Conservation (phyloP, 2,888 invertebrate species). For the Sicus ferrugineus region DNA sequence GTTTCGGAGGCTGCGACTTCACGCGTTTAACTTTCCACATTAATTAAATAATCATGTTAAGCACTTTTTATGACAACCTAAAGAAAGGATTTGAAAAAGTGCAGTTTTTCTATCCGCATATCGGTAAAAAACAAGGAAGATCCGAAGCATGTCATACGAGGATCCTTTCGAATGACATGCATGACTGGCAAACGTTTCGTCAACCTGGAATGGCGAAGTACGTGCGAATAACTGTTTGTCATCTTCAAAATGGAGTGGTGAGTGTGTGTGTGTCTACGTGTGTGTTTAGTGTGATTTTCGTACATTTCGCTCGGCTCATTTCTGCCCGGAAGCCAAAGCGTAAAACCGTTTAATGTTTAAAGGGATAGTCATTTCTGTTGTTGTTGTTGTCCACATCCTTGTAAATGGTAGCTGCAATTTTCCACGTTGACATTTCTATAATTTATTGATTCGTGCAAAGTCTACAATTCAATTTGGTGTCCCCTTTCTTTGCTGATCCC, state of each 20-base stretch:
- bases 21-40: too few relatives aligned
- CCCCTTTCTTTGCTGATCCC: not conserved
- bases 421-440: slow-evolving; percentile 11
- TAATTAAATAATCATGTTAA: slow-evolving; percentile 1
- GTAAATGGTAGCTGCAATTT: slow-evolving; percentile 17
- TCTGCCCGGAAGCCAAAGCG: slow-evolving; percentile 11
- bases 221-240: not conserved
- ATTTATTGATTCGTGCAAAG: not conserved
- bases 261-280: not conserved
- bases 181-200: too few relatives aligned
- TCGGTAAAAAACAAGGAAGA: too few relatives aligned
- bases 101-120: too few relatives aligned
- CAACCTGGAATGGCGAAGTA: too few relatives aligned
- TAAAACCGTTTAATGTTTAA: slow-evolving; percentile 33
- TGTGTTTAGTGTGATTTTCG: too few relatives aligned
- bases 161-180: not conserved
- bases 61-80: not conserved
- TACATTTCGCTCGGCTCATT: not conserved
- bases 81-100: not conserved
- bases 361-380: slow-evolving; percentile 8
- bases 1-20: not conserved
- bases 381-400: slow-evolving; percentile 20
- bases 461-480: slow-evolving; percentile 21
- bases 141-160: too few relatives aligned
- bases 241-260: not conserved